These are phyloP conservation scores for Nasonia giraulti DNA, from an alignment of 1,140 invertebrate genomes.

Conservation along the genomic window DNA sequence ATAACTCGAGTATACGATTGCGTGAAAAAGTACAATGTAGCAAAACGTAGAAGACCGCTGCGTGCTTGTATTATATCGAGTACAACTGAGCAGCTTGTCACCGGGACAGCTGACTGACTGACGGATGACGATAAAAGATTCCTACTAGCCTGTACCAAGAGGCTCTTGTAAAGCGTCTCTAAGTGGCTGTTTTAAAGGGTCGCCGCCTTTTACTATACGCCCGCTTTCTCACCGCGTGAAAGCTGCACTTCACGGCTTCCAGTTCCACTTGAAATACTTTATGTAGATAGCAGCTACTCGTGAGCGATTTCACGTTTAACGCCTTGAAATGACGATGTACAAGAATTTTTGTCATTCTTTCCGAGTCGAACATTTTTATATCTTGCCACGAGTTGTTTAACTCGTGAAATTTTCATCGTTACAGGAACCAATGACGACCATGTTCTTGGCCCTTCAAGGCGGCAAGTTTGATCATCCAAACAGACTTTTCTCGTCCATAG, in stretches of 20 bases:
- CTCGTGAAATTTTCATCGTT: constrained; percentile 52
- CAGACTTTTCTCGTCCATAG: constrained; percentile 94
- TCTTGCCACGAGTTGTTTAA: not conserved
- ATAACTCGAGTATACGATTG: not conserved
- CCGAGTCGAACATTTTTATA: not conserved
- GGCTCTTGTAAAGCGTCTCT: constrained; percentile 61
- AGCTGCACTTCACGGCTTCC: not conserved
- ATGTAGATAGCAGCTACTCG: constrained; percentile 4
- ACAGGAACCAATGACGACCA: constrained; percentile 98
- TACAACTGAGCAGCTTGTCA: constrained; percentile 16
- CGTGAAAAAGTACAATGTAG: not conserved
- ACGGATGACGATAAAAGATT: constrained; percentile 56
- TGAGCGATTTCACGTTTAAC: not conserved
- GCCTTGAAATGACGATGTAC: not conserved
- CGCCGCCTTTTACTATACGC: constrained; percentile 49
- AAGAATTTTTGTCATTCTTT: not conserved
- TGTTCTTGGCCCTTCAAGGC: constrained; percentile 98
- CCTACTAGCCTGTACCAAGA: constrained; percentile 56
- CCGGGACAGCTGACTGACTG: constrained; percentile 57
- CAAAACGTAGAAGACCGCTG: no score
- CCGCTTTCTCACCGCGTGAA: not conserved
- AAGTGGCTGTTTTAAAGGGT: constrained; percentile 64
- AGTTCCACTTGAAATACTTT: constrained; percentile 13
- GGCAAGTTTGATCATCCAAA: constrained; percentile 99
- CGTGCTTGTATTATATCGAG: not conserved